Evolutionary conservation across 2,888 invertebrate genomes (phyloP).

Genomic region (Brachylomia viminalis): DNA sequence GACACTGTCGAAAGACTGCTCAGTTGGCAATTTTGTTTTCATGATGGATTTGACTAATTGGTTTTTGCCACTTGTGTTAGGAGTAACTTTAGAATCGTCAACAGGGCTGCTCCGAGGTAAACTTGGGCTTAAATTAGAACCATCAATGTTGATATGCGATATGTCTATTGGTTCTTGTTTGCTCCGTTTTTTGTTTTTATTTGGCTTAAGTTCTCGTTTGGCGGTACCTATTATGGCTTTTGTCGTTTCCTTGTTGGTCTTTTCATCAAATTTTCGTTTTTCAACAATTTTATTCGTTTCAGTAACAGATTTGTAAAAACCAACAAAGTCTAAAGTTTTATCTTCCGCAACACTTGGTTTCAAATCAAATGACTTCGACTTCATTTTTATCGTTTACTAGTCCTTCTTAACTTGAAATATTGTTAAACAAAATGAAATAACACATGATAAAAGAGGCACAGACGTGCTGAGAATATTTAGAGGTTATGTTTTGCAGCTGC

Average conservation of each 20-base stretch:
- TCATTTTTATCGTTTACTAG: conserved; percentile 71
- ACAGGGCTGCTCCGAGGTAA: conserved; percentile 58
- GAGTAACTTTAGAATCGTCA: conserved; percentile 70
- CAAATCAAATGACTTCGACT: conserved; percentile 76
- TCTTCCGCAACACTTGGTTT: conserved; percentile 66
- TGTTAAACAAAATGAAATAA: conserved; percentile 45
- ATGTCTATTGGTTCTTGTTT: conserved; percentile 70
- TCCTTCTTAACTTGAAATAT: conserved; percentile 41
- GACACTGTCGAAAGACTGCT: conserved; percentile 67
- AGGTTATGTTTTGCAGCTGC: conserved; percentile 59
- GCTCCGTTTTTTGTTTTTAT: conserved; percentile 73
- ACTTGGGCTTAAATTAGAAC: conserved; percentile 63
- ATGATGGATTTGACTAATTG: conserved; percentile 79
- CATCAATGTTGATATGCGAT: conserved; percentile 74
- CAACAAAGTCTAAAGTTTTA: conserved; percentile 79
- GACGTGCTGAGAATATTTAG: conserved; percentile 39
- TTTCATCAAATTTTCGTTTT: conserved; percentile 64
- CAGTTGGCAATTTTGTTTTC: conserved; percentile 70
- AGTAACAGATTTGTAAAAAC: conserved; percentile 77
- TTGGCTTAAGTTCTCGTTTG: conserved; percentile 68
- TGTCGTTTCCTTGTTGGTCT: conserved; percentile 59
- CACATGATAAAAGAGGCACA: conserved; percentile 55
- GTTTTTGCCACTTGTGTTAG: conserved; percentile 59
- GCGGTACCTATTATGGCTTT: conserved; percentile 60
- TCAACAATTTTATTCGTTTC: conserved; percentile 74